Evolutionary conservation across 1,140 invertebrate genomes (phyloP), one percentile per base, ranked within the genome.

Genomic region (Nephotettix cincticeps): DNA sequence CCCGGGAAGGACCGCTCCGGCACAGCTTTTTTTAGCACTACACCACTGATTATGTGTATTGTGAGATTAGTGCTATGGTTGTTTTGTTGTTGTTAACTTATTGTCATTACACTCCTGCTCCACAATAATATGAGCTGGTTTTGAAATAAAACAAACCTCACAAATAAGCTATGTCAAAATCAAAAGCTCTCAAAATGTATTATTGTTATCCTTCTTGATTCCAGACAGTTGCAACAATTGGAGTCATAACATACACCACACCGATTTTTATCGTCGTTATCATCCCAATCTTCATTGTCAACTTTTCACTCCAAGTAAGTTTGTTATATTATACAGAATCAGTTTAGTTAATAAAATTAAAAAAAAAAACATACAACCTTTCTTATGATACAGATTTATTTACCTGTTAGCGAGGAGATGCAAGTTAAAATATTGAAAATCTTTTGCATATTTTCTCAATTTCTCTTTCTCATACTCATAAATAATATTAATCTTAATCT

Each of bases 181-280:
- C n/a, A n/a, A n/a, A n/a, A n/a, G n/a, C n/a, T n/a, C n/a, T n/a
- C n/a, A n/a, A n/a, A n/a, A n/a, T n/a, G n/a, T n/a, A n/a, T n/a
- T n/a, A n/a, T n/a, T n/a, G n/a, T n/a, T n/a, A n/a, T n/a, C n/a
- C n/a, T n/a, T 36, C 6, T 25, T n/a, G 23, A 19, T 80, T 82
- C 56, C 81, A 94, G 88, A 93, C 96, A 3, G 78, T 95, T 72
- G 90, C 91, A 27, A 95, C 94, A 1, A 81, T 98, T 70, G 86
- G 95, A 78, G 92, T 97, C 51, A 97, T 98, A 78, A 91, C 92
- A 81, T 89, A 88, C 79, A 92, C 91, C 73, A 97, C 95, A 30
- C 94, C 95, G 0, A 85, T 90, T 76, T 97, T 98, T 82, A 79
- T 95, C 70, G 81, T 85, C 9, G 88, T 95, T 45, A 90, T 96